Base-by-base conservation (phyloP, 2,797 vertebrate genomes). In the Prunella strophiata region DNA sequence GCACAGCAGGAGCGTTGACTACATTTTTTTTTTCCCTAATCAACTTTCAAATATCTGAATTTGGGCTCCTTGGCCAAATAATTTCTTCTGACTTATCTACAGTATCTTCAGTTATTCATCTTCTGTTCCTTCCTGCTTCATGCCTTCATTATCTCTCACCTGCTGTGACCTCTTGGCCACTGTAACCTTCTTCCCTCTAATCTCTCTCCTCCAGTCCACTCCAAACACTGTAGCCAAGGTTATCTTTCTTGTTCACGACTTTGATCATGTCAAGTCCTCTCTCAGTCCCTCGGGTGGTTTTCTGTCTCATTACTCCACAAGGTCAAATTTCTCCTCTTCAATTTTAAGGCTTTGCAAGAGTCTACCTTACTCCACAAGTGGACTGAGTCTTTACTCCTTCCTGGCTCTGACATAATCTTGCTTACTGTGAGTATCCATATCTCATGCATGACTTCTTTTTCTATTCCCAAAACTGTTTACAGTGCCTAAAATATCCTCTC, bases 191-290 rank as follows among this genome's bases (percentile, higher is more conserved):
- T 78, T 88, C 54, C 42, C 30, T 90, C 47, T 88, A 75, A 91
- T 86, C 79, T 93, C 51, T 12, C 23, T 90, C 16, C 27, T 92
- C 55, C 36, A 52, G 62, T 85, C 59, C 59, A 88, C 45, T 84
- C 63, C 27, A 91, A 85, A 89, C 36, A 84, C 55, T 76, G 27
- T 0, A 0, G 20, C 10, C 88, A 91, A 91, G 83, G 70, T 84
- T 88, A 82, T 73, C 85, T 86, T 85, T 93, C 82, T 85, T 91
- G 87, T 77, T 96, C 89, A 81, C 7, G 1, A 66, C 82, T 88
- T n/a, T 25, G 54, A 83, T 89, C 62, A 47, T 89, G 70, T 79
- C 50, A 83, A 81, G 75, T 71, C 38, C n/a, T 74, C 51, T 86
- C 34, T 91, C 59, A 75, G 30, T 76, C 62, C 30, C 66, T 81